Conservation (phyloP, 2,797 vertebrate species). For the Coreius guichenoti region DNA sequence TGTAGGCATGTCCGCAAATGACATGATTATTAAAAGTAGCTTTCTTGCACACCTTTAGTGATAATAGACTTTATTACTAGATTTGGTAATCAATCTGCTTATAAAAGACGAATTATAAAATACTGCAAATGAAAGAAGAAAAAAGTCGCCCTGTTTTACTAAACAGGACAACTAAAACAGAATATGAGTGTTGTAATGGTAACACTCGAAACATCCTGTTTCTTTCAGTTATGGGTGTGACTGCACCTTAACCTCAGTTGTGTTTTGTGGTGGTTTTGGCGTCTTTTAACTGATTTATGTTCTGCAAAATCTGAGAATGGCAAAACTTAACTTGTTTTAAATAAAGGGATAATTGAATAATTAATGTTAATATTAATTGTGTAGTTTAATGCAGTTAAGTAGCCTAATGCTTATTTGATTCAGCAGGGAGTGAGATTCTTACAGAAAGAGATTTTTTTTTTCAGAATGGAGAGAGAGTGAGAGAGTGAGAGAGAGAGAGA, state of each 20-base stretch:
- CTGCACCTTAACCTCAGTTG: neutral
- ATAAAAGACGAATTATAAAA: neutral
- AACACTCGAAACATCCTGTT: neutral
- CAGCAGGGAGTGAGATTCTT: neutral
- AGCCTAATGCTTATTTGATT: neutral
- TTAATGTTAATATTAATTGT: neutral
- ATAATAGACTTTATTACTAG: neutral
- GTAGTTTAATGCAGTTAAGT: neutral
- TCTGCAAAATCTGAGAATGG: neutral
- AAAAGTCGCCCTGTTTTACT: too few relatives aligned
- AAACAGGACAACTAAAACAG: neutral
- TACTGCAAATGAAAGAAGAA: neutral
- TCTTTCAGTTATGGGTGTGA: constrained; percentile 24
- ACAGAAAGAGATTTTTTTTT: neutral
- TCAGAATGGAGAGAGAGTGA: neutral
- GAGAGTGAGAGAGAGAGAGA: neutral
- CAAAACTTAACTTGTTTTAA: neutral
- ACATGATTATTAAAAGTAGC: neutral
- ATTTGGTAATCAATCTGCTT: neutral
- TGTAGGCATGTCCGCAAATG: neutral
- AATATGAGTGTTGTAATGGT: neutral
- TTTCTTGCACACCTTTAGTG: neutral
- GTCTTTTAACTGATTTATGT: neutral
- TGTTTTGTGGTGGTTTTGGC: neutral
- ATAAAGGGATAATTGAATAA: neutral